Evolutionary conservation across 1,140 invertebrate genomes (phyloP).

Genomic region (Megalonaias nervosa): DNA sequence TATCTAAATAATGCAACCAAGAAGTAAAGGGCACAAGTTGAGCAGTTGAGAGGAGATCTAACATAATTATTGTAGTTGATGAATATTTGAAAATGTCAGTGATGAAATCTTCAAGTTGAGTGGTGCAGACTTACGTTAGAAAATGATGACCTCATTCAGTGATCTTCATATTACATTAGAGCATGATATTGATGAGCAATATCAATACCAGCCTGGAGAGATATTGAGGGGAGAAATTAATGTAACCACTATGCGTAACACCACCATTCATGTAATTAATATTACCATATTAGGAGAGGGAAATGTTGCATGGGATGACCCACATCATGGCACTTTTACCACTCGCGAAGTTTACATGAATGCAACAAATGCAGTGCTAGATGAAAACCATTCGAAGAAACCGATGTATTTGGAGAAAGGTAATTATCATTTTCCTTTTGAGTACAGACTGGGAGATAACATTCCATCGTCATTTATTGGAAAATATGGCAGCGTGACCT

Average conservation of each 20-base stretch:
- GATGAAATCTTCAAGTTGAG: too few species aligned
- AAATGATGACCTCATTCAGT: too few species aligned
- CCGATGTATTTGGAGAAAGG: constrained; percentile 42
- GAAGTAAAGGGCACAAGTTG: too few species aligned
- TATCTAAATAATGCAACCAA: too few species aligned
- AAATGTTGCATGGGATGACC: constrained; percentile 63
- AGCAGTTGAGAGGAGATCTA: too few species aligned
- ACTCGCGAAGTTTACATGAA: constrained; percentile 67
- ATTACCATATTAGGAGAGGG: constrained; percentile 61
- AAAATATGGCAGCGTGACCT: constrained; percentile 70
- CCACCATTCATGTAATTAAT: constrained; percentile 45
- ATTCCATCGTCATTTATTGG: constrained; percentile 70
- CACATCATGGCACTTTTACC: constrained; percentile 32
- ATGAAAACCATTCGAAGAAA: too few species aligned
- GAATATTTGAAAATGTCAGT: too few species aligned
- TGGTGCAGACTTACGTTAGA: too few species aligned
- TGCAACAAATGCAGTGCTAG: constrained; percentile 46
- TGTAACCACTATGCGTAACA: constrained; percentile 33
- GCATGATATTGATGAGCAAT: constrained; percentile 71
- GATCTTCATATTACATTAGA: constrained; percentile 52
- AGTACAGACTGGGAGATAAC: constrained; percentile 63
- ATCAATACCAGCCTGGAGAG: constrained; percentile 70
- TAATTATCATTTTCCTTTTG: constrained; percentile 61
- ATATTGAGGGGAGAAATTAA: constrained; percentile 58
- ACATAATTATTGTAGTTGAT: too few species aligned